A percentile compares a stretch with the other conserved stretches of the same genome.
Conservation (phyloP, 1,140 invertebrate genomes). For the Ceratosolen fusciceps region DNA sequence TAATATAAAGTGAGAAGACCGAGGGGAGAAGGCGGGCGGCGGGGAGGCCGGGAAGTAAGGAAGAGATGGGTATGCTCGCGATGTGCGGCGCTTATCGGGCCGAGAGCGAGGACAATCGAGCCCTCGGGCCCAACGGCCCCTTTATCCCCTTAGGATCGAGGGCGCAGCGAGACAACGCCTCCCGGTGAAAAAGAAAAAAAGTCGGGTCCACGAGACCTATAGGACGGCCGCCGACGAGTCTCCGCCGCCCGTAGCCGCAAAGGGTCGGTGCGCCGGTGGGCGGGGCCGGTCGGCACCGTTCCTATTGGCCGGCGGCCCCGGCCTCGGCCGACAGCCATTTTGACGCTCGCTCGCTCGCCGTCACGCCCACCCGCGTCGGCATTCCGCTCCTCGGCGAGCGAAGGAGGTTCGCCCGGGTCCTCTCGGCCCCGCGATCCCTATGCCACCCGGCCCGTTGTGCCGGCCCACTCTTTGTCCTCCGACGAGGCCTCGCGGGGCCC, state of each 20-base stretch:
- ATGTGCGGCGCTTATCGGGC: neutral
- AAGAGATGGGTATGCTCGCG: neutral
- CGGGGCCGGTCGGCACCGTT: neutral
- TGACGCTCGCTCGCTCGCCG: neutral
- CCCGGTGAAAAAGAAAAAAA: neutral
- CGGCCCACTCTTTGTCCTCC: too few relatives aligned
- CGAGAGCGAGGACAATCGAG: neutral
- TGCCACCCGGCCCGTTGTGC: neutral
- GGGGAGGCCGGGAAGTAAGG: too few relatives aligned
- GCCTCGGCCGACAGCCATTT: conserved; percentile 19
- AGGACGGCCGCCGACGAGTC: neutral
- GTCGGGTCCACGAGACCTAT: neutral
- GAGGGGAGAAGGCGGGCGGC: too few relatives aligned
- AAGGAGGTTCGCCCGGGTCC: neutral
- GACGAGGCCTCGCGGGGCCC: neutral
- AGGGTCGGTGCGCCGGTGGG: conserved; percentile 17
- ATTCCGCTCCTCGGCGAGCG: neutral
- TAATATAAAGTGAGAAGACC: too few relatives aligned
- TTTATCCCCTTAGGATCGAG: neutral
- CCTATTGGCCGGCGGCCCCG: neutral
- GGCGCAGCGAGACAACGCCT: neutral
- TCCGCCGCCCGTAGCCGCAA: neutral
- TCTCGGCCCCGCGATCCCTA: neutral
- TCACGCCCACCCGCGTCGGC: conserved; percentile 34
- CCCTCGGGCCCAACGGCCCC: neutral